phyloP scores from a whole-genome alignment of 2,113 vertebrate genomes.

The Cyanoderma ruficeps region DNA sequence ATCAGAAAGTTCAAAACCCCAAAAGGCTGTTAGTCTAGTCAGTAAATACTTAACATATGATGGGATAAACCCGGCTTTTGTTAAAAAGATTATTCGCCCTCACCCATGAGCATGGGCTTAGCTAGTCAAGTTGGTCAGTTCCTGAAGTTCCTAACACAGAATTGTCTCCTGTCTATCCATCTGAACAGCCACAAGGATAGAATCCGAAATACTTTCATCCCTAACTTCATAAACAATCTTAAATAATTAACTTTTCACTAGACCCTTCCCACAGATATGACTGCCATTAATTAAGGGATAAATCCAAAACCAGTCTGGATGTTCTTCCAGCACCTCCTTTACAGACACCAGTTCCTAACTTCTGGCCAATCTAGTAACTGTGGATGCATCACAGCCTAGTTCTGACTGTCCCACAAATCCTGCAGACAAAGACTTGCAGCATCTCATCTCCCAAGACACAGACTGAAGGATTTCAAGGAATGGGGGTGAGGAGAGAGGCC shows the following conservation, averaged over 20 bases:
- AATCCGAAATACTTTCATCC: background rate
- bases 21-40: background rate
- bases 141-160: background rate
- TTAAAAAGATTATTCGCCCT: background rate
- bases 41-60: background rate
- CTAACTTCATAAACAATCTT: background rate
- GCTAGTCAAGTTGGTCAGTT: background rate
- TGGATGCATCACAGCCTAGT: background rate
- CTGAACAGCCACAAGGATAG: background rate
- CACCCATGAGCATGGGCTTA: background rate
- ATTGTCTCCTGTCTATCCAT: background rate
- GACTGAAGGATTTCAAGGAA: background rate
- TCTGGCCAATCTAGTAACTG: background rate
- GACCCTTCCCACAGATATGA: background rate
- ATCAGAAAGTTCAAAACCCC: background rate
- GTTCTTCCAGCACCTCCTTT: background rate
- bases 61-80: background rate
- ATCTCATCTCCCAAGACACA: background rate
- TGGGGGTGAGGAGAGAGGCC: rapidly evolving
- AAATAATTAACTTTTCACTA: background rate
- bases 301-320: background rate
- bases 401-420: background rate
- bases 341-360: background rate
- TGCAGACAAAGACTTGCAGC: background rate
- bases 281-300: background rate